A percentile compares a stretch with the other conserved stretches of the same genome.
phyloP scores from a whole-genome alignment of 1,140 invertebrate species.

The Meloidogyne floridensis region DNA sequence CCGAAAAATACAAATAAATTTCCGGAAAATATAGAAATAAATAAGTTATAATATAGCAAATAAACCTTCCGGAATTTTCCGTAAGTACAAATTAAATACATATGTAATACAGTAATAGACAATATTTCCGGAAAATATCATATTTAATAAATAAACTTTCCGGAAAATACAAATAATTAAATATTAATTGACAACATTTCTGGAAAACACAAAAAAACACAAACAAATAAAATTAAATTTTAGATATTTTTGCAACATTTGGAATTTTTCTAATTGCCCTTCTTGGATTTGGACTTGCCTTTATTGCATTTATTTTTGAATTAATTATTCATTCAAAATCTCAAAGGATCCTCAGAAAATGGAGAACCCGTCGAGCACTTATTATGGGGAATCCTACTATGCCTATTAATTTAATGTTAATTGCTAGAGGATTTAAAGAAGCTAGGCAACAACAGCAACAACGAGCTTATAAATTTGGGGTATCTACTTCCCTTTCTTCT shows the following conservation, averaged over 20 bases:
- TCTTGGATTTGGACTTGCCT: slow-evolving; percentile 35
- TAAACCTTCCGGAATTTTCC: too few species aligned
- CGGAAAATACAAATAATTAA: too few species aligned
- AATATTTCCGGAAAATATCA: too few species aligned
- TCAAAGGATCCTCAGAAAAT: slow-evolving; percentile 20
- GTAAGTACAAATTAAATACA: too few species aligned
- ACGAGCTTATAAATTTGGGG: slow-evolving; percentile 1
- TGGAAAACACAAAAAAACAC: too few species aligned
- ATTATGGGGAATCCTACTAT: slow-evolving; percentile 14
- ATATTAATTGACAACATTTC: neutral
- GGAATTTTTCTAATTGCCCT: slow-evolving; percentile 47
- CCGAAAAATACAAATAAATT: too few species aligned
- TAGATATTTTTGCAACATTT: slow-evolving; percentile 48
- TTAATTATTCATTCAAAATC: slow-evolving; percentile 31
- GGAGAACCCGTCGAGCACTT: slow-evolving; percentile 35
- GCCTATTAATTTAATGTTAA: slow-evolving; percentile 22
- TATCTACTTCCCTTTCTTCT: neutral
- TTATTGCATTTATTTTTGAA: slow-evolving; percentile 35
- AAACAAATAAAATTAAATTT: neutral
- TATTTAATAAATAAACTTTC: too few species aligned
- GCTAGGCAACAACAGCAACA: neutral
- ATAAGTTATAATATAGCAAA: too few species aligned
- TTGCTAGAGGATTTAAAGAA: slow-evolving; percentile 1
- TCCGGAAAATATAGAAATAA: too few species aligned
- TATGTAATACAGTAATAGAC: too few species aligned